Conservation (phyloP, 1,140 invertebrate species). For the Nilaparvata lugens region DNA sequence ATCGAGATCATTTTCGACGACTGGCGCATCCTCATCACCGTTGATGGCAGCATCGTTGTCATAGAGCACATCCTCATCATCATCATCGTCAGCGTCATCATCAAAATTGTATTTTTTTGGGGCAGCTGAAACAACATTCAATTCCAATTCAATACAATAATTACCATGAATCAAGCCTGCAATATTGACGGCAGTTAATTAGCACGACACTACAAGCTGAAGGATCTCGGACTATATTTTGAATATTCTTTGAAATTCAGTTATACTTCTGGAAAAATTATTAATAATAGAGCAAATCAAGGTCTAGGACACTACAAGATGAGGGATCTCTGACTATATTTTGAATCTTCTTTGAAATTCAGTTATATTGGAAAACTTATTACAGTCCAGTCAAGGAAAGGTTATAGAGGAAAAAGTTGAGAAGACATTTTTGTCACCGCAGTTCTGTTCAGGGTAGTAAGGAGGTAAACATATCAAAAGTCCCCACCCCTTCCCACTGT, state of each 20-base stretch:
- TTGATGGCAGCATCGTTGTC: constrained; percentile 8
- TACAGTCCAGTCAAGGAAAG: too few relatives aligned
- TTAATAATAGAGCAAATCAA: background rate
- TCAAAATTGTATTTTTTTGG: constrained; percentile 8
- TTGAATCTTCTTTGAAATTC: too few relatives aligned
- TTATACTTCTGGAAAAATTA: background rate
- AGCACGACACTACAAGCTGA: too few relatives aligned
- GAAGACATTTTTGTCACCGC: too few relatives aligned
- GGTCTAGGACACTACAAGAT: background rate
- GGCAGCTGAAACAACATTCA: constrained; percentile 1
- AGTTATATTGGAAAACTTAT: too few relatives aligned
- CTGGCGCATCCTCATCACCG: constrained; percentile 1
- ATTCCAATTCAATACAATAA: background rate
- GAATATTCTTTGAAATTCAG: too few relatives aligned
- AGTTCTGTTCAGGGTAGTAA: too few relatives aligned
- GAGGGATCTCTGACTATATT: too few relatives aligned
- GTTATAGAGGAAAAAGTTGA: too few relatives aligned
- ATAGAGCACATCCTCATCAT: constrained; percentile 5
- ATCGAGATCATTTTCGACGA: constrained; percentile 4
- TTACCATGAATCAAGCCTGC: background rate
- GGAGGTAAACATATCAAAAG: too few relatives aligned
- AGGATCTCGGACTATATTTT: too few relatives aligned
- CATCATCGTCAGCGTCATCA: background rate
- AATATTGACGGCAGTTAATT: background rate
- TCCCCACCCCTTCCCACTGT: too few relatives aligned